Conservation (phyloP, 2,888 invertebrate species). For the Sesia apiformis region DNA sequence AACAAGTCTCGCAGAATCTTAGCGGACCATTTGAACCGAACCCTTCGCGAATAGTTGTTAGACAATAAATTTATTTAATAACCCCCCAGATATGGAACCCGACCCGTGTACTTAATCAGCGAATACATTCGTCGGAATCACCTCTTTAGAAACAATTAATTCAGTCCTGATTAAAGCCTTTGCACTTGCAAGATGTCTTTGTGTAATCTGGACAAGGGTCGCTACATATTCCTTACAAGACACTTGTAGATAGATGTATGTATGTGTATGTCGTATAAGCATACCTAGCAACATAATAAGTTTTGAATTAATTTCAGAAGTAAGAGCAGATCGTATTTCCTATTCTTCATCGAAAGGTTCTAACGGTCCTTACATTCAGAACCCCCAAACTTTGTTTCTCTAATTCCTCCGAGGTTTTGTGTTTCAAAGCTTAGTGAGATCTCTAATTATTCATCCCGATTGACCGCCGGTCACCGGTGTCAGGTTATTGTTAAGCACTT, state of each 20-base stretch:
- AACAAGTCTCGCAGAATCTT: constrained; percentile 52
- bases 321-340: not conserved
- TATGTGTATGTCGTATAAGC: too few relatives aligned
- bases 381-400: constrained; percentile 25
- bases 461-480: constrained; percentile 52
- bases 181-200: constrained; percentile 31
- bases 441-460: constrained; percentile 54
- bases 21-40: constrained; percentile 45
- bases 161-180: constrained; percentile 35
- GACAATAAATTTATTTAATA: constrained; percentile 72
- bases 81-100: constrained; percentile 36
- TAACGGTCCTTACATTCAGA: constrained; percentile 12
- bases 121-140: constrained; percentile 51
- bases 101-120: constrained; percentile 61
- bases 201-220: constrained; percentile 7
- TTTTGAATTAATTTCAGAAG: too few relatives aligned
- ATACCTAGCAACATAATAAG: too few relatives aligned
- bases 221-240: constrained; percentile 3
- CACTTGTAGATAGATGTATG: not conserved
- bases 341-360: too few relatives aligned
- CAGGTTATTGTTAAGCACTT: constrained; percentile 35
- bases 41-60: constrained; percentile 57
- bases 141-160: constrained; percentile 67
- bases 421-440: constrained; percentile 55
- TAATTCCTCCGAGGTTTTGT: constrained; percentile 41